Conservation (phyloP, 2,888 invertebrate species). For the Liopterus haemorrhoidalis region DNA sequence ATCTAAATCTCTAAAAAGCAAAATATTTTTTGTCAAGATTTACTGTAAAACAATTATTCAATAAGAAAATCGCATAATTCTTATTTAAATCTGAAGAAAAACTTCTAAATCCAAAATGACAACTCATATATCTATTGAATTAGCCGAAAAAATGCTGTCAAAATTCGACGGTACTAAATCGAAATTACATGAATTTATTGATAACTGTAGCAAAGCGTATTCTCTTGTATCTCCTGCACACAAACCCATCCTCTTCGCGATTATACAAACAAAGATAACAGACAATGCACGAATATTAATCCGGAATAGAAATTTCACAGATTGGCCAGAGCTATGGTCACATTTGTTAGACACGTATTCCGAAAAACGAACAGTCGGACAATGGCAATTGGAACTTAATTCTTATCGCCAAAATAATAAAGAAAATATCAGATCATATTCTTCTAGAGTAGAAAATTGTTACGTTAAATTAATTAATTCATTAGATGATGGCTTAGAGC, state of each 20-base stretch:
- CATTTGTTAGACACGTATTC: conserved; percentile 16
- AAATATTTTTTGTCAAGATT: too few relatives aligned
- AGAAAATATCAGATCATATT: conserved; percentile 27
- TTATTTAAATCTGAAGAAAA: too few relatives aligned
- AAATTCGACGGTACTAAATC: conserved; percentile 22
- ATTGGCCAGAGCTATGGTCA: conserved; percentile 28
- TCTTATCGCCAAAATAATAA: conserved; percentile 27
- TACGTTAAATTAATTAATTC: conserved; percentile 31
- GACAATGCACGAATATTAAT: conserved; percentile 30
- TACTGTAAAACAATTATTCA: too few relatives aligned
- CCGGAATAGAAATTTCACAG: conserved; percentile 28
- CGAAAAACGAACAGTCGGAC: conserved; percentile 28
- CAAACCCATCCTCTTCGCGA: conserved; percentile 24
- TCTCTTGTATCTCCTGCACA: conserved; percentile 23
- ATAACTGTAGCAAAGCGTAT: conserved; percentile 21
- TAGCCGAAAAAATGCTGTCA: conserved; percentile 22
- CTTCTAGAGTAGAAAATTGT: conserved; percentile 30
- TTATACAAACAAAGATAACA: conserved; percentile 32
- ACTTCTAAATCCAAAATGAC: too few relatives aligned
- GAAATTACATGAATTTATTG: conserved; percentile 26
- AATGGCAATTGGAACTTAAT: conserved; percentile 31
- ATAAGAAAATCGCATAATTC: too few relatives aligned
- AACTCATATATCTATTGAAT: conserved; percentile 24
- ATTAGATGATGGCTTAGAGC: conserved; percentile 26
- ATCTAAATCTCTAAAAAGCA: too few relatives aligned